A percentile compares a stretch with the other conserved stretches of the same genome.
phyloP scores from a whole-genome alignment of 2,888 invertebrate genomes.

The Ptilodon capucinus region DNA sequence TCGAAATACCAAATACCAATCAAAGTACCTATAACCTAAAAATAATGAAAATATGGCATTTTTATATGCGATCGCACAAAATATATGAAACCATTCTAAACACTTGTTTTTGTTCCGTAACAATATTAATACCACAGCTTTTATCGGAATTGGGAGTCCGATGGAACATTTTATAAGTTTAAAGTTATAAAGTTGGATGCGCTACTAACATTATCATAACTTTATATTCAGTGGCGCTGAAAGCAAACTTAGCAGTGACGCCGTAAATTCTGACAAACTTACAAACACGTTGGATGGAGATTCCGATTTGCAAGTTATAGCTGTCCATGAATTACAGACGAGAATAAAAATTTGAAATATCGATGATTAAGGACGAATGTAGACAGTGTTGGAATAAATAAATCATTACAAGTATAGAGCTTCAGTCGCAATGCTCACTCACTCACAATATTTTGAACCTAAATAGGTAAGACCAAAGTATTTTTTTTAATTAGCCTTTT shows the following conservation, averaged over 20 bases:
- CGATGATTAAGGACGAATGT: constrained; percentile 24
- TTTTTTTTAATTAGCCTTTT: no score
- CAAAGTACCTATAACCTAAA: no score
- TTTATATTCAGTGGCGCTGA: constrained; percentile 74
- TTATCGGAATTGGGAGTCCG: constrained; percentile 58
- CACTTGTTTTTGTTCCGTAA: constrained; percentile 9
- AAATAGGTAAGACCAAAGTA: no score
- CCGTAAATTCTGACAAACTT: constrained; percentile 75
- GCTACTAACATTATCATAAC: constrained; percentile 74
- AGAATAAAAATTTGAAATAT: constrained; percentile 43
- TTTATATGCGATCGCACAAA: no score
- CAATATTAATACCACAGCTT: constrained; percentile 40
- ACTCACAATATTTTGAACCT: no score
- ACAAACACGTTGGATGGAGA: constrained; percentile 69
- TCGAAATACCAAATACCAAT: no score
- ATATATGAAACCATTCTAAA: not conserved
- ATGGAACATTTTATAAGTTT: constrained; percentile 69
- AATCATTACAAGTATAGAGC: not conserved
- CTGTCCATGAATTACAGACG: constrained; percentile 58
- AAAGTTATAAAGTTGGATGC: constrained; percentile 67
- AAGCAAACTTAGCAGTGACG: constrained; percentile 69
- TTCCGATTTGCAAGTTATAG: constrained; percentile 71
- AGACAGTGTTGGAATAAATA: not conserved
- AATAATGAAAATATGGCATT: no score
- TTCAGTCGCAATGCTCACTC: no score